phyloP scores from a whole-genome alignment of 2,797 vertebrate species.

The Liasis olivaceus region DNA sequence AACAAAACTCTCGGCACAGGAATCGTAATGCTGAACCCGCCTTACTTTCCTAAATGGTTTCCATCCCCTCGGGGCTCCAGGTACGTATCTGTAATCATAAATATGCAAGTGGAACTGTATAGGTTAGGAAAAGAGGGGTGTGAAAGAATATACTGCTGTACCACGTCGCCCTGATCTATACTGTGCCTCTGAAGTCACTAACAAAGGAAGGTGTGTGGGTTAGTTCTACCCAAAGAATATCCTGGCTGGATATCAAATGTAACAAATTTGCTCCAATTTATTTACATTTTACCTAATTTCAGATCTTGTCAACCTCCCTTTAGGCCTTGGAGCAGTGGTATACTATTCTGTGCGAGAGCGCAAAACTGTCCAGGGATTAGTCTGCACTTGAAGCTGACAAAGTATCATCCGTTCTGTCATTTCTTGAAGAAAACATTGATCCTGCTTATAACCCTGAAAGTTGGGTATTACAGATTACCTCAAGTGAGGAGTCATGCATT shows the following conservation, averaged over 20 bases:
- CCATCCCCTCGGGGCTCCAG: background rate
- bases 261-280: background rate
- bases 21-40: background rate
- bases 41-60: background rate
- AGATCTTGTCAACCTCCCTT: background rate
- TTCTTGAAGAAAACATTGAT: background rate
- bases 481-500: background rate
- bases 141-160: background rate
- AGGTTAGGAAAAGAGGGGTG: background rate
- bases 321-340: background rate
- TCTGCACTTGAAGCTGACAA: background rate
- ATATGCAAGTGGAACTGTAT: background rate
- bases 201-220: background rate
- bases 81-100: background rate
- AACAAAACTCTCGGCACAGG: background rate
- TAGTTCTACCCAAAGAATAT: background rate
- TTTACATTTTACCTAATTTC: background rate
- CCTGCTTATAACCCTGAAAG: background rate
- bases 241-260: background rate
- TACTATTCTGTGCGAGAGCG: background rate
- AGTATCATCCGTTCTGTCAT: background rate
- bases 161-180: background rate
- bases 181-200: background rate
- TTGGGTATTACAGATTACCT: background rate
- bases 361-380: background rate